Percentiles rank a stretch among this genome's conserved stretches.
Evolutionary conservation across 2,797 vertebrate genomes (phyloP).

Genomic region (Ambastaia sidthimunki): DNA sequence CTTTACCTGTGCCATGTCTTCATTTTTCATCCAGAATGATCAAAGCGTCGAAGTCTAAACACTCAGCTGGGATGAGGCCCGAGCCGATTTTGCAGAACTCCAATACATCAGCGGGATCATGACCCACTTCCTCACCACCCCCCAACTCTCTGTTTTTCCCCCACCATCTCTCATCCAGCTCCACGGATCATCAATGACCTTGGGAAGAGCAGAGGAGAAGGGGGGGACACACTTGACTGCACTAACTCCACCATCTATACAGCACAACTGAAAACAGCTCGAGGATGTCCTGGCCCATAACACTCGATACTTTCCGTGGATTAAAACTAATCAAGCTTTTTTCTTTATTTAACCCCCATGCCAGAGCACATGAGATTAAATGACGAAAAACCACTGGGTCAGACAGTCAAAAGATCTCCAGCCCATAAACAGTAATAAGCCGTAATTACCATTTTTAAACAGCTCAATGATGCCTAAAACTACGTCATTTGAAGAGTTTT

Average conservation of each 20-base stretch:
- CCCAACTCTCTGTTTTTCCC: not conserved
- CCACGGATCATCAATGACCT: slow-evolving; percentile 65
- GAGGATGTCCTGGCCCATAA: slow-evolving; percentile 34
- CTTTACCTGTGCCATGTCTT: slow-evolving; percentile 2
- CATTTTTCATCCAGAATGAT: slow-evolving; percentile 16
- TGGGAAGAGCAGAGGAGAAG: slow-evolving; percentile 62
- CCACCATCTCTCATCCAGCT: slow-evolving; percentile 48
- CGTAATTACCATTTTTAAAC: slow-evolving; percentile 50
- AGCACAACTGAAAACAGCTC: slow-evolving; percentile 6
- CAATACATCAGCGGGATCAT: slow-evolving; percentile 70
- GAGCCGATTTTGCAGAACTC: slow-evolving; percentile 69
- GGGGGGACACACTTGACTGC: slow-evolving; percentile 71
- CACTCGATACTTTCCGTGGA: slow-evolving; percentile 30
- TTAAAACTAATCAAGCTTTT: slow-evolving; percentile 48
- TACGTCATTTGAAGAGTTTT: slow-evolving; percentile 45
- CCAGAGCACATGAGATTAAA: slow-evolving; percentile 44
- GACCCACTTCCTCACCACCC: slow-evolving; percentile 71
- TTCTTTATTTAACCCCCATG: slow-evolving; percentile 14
- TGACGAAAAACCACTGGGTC: slow-evolving; percentile 35
- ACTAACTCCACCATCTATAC: slow-evolving; percentile 67
- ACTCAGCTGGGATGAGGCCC: slow-evolving; percentile 48
- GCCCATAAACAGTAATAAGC: slow-evolving; percentile 30
- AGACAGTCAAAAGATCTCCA: slow-evolving; percentile 38
- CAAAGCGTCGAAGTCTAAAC: not conserved
- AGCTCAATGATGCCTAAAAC: slow-evolving; percentile 54